Evolutionary conservation across 2,888 invertebrate genomes (phyloP).

Genomic region (Sminthurinus aureus): DNA sequence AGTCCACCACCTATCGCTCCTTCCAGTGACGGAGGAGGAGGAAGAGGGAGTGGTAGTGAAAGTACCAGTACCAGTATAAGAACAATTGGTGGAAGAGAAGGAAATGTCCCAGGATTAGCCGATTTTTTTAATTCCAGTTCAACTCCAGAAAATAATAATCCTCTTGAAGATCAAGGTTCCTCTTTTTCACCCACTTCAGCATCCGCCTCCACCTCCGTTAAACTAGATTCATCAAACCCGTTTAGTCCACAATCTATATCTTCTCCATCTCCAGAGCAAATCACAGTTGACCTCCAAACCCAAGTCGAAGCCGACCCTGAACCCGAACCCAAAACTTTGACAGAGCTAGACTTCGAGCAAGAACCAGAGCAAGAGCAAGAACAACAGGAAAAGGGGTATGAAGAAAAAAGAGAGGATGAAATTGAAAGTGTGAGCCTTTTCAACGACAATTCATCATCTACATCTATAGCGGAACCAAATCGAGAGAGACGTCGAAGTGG

Average conservation of each 20-base stretch:
- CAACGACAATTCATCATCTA: too few species aligned
- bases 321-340: too few species aligned
- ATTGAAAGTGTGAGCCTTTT: too few species aligned
- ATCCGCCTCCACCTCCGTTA: background rate
- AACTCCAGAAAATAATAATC: too few species aligned
- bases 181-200: constrained; percentile 26
- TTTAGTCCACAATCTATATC: constrained; percentile 28
- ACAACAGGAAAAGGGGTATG: too few species aligned
- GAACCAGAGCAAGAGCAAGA: too few species aligned
- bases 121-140: too few species aligned
- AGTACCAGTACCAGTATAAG: constrained; percentile 16
- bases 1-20: constrained; percentile 44
- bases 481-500: background rate
- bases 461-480: background rate
- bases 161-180: background rate
- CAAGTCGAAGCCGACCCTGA: too few species aligned
- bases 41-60: background rate
- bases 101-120: too few species aligned
- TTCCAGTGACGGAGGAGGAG: constrained; percentile 4
- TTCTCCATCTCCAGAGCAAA: background rate
- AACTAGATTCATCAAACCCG: constrained; percentile 29
- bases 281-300: background rate
- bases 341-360: too few species aligned
- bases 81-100: background rate
- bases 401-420: too few species aligned